Conservation (phyloP, 2,113 vertebrate species). For the Solea solea region DNA sequence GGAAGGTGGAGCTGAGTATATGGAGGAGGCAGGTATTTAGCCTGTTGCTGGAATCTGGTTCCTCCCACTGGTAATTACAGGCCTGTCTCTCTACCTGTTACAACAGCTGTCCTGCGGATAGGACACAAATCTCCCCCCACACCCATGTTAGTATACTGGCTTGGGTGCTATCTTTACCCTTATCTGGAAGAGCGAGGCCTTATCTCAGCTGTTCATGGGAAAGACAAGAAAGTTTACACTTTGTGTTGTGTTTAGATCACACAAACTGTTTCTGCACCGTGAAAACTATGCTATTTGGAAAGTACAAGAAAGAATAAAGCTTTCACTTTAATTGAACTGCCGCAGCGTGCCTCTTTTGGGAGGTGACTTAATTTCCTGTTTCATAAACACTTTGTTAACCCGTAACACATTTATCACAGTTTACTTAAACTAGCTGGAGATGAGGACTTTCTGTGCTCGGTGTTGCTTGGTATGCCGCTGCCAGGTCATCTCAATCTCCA, state of each 20-base stretch:
- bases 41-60: slow-evolving; percentile 78
- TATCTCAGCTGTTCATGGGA: not conserved
- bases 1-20: slow-evolving; percentile 50
- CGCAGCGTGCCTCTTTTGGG: slow-evolving; percentile 40
- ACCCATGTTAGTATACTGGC: slow-evolving; percentile 52
- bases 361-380: slow-evolving; percentile 76
- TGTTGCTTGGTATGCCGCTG: not conserved
- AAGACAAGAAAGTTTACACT: not conserved
- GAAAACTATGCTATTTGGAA: slow-evolving; percentile 36
- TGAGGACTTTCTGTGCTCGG: slow-evolving; percentile 6
- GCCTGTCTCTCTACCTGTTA: slow-evolving; percentile 76
- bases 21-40: slow-evolving; percentile 73
- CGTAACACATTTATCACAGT: slow-evolving; percentile 50
- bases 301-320: slow-evolving; percentile 59
- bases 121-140: slow-evolving; percentile 75
- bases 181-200: slow-evolving; percentile 7
- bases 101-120: slow-evolving; percentile 80
- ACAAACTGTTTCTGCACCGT: not conserved
- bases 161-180: slow-evolving; percentile 41
- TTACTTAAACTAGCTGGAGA: slow-evolving; percentile 34
- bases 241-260: not conserved
- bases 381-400: slow-evolving; percentile 60
- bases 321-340: slow-evolving; percentile 22
- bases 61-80: slow-evolving; percentile 80
- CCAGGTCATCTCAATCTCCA: not conserved